Evolutionary conservation across 2,888 invertebrate species (phyloP).

Genomic region (Harpalus rufipes): DNA sequence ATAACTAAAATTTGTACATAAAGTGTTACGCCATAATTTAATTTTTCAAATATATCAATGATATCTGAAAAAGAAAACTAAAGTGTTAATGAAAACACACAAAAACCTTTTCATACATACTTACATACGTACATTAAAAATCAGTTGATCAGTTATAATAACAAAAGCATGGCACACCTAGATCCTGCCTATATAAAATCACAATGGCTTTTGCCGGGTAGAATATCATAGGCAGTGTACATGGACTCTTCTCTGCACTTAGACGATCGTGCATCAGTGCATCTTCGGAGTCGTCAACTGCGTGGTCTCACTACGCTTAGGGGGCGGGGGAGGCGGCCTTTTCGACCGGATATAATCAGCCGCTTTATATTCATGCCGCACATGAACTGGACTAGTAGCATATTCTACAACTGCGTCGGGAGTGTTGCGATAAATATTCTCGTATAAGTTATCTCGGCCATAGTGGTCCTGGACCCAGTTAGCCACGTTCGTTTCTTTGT

Average conservation of each 20-base stretch:
- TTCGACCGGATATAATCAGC: conserved; percentile 75
- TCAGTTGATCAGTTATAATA: conserved; percentile 43
- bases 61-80: conserved; percentile 34
- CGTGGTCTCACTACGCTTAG: conserved; percentile 93
- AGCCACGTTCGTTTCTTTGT: conserved; percentile 91
- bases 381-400: conserved; percentile 75
- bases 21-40: conserved; percentile 21
- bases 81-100: conserved; percentile 53
- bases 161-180: conserved; percentile 73
- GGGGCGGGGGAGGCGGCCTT: conserved; percentile 93
- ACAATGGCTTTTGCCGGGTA: conserved; percentile 66
- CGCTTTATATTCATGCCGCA: conserved; percentile 69
- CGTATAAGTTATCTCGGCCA: conserved; percentile 86
- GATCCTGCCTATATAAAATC: conserved; percentile 71
- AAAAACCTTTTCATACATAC: conserved; percentile 50
- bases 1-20: conserved; percentile 64
- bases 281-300: conserved; percentile 81
- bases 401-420: conserved; percentile 78
- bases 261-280: conserved; percentile 69
- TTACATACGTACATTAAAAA: conserved; percentile 57
- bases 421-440: conserved; percentile 83
- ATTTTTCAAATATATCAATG: conserved; percentile 28
- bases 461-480: conserved; percentile 95
- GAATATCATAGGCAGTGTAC: conserved; percentile 66
- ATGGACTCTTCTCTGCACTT: conserved; percentile 47